phyloP scores from a whole-genome alignment of 2,888 invertebrate species.

The Sphecodes monilicornis region DNA sequence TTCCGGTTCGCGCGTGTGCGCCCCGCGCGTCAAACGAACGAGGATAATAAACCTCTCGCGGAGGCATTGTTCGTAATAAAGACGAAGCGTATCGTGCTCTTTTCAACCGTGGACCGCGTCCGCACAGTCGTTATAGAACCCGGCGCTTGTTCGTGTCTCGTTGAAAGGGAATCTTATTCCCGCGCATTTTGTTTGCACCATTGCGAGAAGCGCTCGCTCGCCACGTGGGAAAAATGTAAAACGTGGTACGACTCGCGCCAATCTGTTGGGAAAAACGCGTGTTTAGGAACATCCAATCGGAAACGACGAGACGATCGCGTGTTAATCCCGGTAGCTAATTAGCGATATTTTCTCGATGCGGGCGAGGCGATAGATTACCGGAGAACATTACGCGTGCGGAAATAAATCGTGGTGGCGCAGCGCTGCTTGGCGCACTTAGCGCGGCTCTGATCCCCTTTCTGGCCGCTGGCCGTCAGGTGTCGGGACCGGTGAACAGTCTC shows the following conservation, averaged over 20 bases:
- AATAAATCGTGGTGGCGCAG: background rate
- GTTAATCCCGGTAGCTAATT: constrained; percentile 7
- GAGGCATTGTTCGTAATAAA: constrained; percentile 66
- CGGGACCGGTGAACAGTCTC: constrained; percentile 74
- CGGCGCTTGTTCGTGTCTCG: background rate
- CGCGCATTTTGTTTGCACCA: background rate
- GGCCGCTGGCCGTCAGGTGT: constrained; percentile 74
- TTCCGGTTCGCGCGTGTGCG: constrained; percentile 37
- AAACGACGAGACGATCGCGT: background rate
- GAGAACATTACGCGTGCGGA: constrained; percentile 1
- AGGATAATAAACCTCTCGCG: constrained; percentile 65
- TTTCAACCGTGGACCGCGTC: constrained; percentile 41
- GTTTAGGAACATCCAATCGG: background rate
- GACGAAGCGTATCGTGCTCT: constrained; percentile 53
- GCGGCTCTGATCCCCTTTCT: constrained; percentile 62
- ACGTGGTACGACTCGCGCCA: background rate
- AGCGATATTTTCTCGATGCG: constrained; percentile 4
- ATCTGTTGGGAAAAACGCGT: background rate
- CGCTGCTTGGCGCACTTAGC: background rate
- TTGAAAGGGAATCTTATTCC: constrained; percentile 47
- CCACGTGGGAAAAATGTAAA: constrained; percentile 1
- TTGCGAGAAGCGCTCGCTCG: constrained; percentile 3
- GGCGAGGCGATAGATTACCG: background rate
- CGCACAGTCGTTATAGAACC: constrained; percentile 43
- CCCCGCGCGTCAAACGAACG: constrained; percentile 53